Conservation (phyloP, 2,113 vertebrate genomes). For the Sapajus apella region DNA sequence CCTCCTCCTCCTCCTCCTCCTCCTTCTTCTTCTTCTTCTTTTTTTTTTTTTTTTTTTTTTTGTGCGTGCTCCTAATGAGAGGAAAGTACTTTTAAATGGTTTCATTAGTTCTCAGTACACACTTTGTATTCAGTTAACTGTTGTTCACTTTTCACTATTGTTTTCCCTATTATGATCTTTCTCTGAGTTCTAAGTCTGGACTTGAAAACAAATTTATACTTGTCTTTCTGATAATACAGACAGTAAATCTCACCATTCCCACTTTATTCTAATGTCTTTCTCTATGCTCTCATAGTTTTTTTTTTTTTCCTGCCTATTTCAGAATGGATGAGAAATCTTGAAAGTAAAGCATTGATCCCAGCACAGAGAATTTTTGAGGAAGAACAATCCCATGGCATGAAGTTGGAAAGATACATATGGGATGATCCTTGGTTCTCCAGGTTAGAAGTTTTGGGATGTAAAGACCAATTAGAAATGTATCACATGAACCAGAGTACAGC, state of each 20-base stretch:
- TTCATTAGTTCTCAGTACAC: not conserved
- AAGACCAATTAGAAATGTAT: constrained; percentile 67
- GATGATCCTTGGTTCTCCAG: constrained; percentile 68
- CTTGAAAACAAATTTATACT: not conserved
- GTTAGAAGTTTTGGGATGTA: constrained; percentile 67
- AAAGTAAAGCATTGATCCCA: constrained; percentile 62
- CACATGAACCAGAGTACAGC: constrained; percentile 65
- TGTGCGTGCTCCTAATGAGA: too few relatives aligned
- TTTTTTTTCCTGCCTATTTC: constrained; percentile 54
- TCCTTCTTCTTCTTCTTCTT: too few relatives aligned
- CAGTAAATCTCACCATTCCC: not conserved
- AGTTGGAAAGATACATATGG: constrained; percentile 66
- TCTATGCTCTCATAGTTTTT: not conserved
- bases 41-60: too few relatives aligned
- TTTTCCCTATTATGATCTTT: not conserved
- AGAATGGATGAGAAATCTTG: constrained; percentile 62
- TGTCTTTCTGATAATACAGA: not conserved
- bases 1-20: too few relatives aligned
- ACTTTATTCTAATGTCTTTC: not conserved
- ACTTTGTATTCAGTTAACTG: not conserved
- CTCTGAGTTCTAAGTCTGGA: not conserved
- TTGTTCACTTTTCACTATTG: not conserved
- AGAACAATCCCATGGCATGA: constrained; percentile 51
- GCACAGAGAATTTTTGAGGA: constrained; percentile 44
- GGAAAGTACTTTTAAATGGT: not conserved